Evolutionary conservation across 2,888 invertebrate genomes (phyloP).

Genomic region (Acronicta alni): DNA sequence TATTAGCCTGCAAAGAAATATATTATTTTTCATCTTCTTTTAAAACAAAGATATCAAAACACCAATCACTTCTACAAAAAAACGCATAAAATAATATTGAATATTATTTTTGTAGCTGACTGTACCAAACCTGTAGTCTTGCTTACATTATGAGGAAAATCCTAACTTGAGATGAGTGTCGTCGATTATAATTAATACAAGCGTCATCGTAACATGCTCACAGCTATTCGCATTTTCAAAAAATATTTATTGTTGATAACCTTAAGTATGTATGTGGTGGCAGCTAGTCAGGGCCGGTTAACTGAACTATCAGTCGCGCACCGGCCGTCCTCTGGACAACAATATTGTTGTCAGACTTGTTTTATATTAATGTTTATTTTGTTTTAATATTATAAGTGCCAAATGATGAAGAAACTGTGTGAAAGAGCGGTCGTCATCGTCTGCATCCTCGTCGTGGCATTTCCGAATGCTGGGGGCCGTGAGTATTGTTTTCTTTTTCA

Average conservation of each 20-base stretch:
- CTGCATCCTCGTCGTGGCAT: slow-evolving; percentile 56
- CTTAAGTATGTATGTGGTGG: slow-evolving; percentile 67
- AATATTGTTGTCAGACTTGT: slow-evolving; percentile 52
- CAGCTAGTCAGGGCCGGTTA: slow-evolving; percentile 70
- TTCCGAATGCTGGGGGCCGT: slow-evolving; percentile 61
- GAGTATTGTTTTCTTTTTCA: slow-evolving; percentile 57
- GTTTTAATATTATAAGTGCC: slow-evolving; percentile 49
- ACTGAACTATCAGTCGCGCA: slow-evolving; percentile 71
- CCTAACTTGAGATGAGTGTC: slow-evolving; percentile 37
- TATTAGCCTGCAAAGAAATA: too few species aligned
- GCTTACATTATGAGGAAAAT: slow-evolving; percentile 60
- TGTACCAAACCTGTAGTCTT: slow-evolving; percentile 1
- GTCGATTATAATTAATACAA: slow-evolving; percentile 57
- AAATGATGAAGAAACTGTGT: slow-evolving; percentile 61
- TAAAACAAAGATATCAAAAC: too few species aligned
- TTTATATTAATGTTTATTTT: slow-evolving; percentile 49
- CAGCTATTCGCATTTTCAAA: slow-evolving; percentile 63
- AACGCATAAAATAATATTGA: too few species aligned
- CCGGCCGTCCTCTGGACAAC: slow-evolving; percentile 65
- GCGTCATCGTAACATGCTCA: slow-evolving; percentile 54
- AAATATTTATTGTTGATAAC: slow-evolving; percentile 77
- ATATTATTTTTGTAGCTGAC: not conserved
- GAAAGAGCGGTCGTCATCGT: slow-evolving; percentile 50
- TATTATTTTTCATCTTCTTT: too few species aligned
- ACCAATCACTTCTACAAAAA: too few species aligned